Evolutionary conservation across 2,113 vertebrate species (phyloP), one percentile per base, ranked within the genome.

Genomic region (Pipa parva): DNA sequence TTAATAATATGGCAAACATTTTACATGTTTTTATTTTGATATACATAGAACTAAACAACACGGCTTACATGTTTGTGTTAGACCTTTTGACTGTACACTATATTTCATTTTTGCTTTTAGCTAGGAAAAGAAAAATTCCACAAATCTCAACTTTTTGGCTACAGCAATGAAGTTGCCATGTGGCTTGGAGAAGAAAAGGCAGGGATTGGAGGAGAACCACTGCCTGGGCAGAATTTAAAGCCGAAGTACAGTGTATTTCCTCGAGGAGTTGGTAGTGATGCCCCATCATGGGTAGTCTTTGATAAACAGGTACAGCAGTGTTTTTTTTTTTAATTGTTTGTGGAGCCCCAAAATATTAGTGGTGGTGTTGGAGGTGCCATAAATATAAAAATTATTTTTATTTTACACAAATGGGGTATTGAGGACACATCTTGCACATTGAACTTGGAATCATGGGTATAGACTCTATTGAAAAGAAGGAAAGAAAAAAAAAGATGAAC

Each of bases 61-160:
- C n/a, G n/a, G n/a, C n/a, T n/a, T n/a, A n/a, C n/a, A n/a, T n/a
- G n/a, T n/a, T n/a, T n/a, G n/a, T n/a, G n/a, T n/a, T n/a, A 57
- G 12, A 1, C 13, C 49, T 75, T 65, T 64, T 67, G 22, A 45
- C 7, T 57, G 7, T 15, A 12, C 25, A 46, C 17, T 50, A 1
- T 36, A 27, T 65, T 74, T 59, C 15, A 56, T 50, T 49, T 82
- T 4, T 73, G 22, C 39, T 80, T 63, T 45, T 72, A 98, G 95
- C 36, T 83, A 33, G 83, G 84, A 56, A 89, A 87, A 79, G 87
- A 95, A 50, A 92, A 79, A 13, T 97, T 94, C 71, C 92, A 95
- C 75, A 97, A 86, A 71, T 91, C 93, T 12, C 95, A 97, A 50
- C 89, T 90, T 72, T 98, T 89, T 54, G 84, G 85, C 70, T 89